A percentile compares a stretch with the other conserved stretches of the same genome.
These are phyloP conservation scores for Agraylea sexmaculata DNA, from an alignment of 1,140 invertebrate species.

Conservation along the genomic window DNA sequence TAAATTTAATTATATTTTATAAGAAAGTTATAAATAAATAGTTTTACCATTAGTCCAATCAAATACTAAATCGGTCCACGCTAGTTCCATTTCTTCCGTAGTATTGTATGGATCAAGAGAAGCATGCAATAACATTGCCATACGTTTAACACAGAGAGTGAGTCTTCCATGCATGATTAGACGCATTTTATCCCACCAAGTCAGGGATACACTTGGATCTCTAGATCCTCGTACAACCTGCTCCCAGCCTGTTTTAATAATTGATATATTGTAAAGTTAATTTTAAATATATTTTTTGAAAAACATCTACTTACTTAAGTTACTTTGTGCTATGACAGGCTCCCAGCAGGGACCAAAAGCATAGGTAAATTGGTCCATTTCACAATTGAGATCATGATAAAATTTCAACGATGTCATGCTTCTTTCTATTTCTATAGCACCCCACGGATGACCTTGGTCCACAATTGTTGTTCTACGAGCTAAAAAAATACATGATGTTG, in stretches of 20 bases:
- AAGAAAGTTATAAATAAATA: not conserved
- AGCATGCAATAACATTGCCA: constrained; percentile 84
- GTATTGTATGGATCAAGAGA: constrained; percentile 97
- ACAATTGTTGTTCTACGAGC: constrained; percentile 59
- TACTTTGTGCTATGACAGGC: constrained; percentile 91
- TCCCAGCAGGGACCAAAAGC: constrained; percentile 99
- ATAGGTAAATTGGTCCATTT: constrained; percentile 76
- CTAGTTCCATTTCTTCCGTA: constrained; percentile 96
- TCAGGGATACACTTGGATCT: constrained; percentile 86
- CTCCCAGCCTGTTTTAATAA: constrained; percentile 52
- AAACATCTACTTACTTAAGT: constrained; percentile 52
- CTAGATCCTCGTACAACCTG: constrained; percentile 75
- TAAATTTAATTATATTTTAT: too few species aligned
- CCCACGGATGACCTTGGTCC: constrained; percentile 64
- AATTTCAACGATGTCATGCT: constrained; percentile 93
- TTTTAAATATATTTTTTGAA: constrained; percentile 1
- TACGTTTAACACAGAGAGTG: constrained; percentile 72
- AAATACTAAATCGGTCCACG: constrained; percentile 82
- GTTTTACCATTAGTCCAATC: constrained; percentile 86
- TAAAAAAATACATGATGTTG: constrained; percentile 25
- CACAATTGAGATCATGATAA: constrained; percentile 96
- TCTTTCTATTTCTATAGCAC: constrained; percentile 57
- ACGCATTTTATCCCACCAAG: constrained; percentile 97
- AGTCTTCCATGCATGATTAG: constrained; percentile 85
- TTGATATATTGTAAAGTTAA: not conserved